phyloP scores from a whole-genome alignment of 2,797 vertebrate species.

The Lepilemur ruficaudatus region DNA sequence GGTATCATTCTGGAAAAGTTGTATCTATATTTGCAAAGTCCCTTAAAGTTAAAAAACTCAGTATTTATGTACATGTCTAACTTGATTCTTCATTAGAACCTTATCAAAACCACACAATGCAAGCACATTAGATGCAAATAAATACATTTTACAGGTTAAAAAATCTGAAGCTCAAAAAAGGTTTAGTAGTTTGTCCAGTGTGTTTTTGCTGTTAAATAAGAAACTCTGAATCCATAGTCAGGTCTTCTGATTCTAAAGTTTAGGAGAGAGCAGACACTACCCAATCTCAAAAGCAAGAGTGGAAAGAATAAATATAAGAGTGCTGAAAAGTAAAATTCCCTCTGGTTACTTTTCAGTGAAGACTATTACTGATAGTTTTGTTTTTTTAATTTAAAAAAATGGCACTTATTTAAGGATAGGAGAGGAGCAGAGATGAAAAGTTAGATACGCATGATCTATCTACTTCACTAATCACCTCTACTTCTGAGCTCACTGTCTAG shows the following conservation, averaged over 20 bases:
- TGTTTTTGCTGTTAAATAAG: neutral
- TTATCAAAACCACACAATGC: neutral
- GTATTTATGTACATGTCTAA: neutral
- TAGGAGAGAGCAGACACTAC: neutral
- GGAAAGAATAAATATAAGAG: neutral
- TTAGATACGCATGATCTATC: neutral
- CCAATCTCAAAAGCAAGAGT: neutral
- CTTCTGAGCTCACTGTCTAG: constrained; percentile 51
- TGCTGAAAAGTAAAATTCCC: neutral
- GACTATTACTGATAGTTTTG: neutral
- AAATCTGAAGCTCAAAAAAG: neutral
- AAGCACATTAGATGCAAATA: neutral
- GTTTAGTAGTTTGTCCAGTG: neutral
- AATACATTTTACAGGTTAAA: neutral
- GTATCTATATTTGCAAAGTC: neutral
- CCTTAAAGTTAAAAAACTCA: neutral
- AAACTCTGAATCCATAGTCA: neutral
- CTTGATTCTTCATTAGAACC: constrained; percentile 24
- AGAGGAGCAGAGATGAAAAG: constrained; percentile 15
- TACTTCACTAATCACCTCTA: neutral
- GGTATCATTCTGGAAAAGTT: neutral
- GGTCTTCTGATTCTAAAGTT: neutral
- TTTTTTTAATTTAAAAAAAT: neutral
- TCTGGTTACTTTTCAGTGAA: neutral
- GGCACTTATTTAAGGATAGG: neutral